A percentile compares a stretch with the other conserved stretches of the same genome.
phyloP scores from a whole-genome alignment of 2,797 vertebrate species.

The Propithecus deckenii region DNA sequence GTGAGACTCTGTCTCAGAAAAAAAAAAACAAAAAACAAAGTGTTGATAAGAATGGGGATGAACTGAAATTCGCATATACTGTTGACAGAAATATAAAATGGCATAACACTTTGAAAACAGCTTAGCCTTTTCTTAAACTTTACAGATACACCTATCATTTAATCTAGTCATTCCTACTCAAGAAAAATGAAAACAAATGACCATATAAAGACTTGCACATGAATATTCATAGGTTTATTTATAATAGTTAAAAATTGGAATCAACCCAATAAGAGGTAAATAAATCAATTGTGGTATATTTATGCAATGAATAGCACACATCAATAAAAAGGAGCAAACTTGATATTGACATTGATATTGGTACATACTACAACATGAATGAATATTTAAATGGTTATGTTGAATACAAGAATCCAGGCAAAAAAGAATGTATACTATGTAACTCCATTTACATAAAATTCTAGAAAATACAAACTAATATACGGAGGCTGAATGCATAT shows the following conservation, averaged over 20 bases:
- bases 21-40: not conserved
- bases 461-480: not conserved
- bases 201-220: not conserved
- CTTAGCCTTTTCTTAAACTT: not conserved
- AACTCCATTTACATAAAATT: not conserved
- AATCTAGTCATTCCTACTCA: not conserved
- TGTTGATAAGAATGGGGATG: not conserved
- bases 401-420: not conserved
- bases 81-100: not conserved
- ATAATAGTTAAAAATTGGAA: not conserved
- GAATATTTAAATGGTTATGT: not conserved
- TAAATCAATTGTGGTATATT: not conserved
- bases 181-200: constrained; percentile 6
- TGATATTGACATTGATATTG: not conserved
- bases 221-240: not conserved
- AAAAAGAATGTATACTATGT: not conserved
- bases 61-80: not conserved
- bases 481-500: not conserved
- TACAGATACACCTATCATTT: not conserved
- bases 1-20: too few species aligned
- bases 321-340: not conserved
- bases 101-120: not conserved
- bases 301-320: not conserved
- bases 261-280: not conserved
- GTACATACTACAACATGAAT: not conserved